Evolutionary conservation across 2,113 vertebrate species (phyloP), one percentile per base, ranked within the genome.

Genomic region (Phodopus roborovskii): DNA sequence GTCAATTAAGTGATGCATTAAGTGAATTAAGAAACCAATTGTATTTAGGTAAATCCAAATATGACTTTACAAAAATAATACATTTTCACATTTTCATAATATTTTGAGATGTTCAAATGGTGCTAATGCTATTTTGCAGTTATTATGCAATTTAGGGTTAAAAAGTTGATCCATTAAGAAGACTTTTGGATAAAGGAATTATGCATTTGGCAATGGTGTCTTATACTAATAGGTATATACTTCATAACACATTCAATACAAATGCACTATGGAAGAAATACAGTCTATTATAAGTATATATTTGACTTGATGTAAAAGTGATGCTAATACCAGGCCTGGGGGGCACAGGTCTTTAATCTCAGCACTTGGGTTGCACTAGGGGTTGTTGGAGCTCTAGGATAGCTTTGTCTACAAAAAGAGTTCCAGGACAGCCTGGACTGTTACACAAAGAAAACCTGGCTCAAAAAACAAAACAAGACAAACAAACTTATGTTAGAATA

Each of bases 81-180:
- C 1, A 58, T 7, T 1, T n/a, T 92, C 39, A 45, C 9, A 96
- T 68, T 93, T 92, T 93, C 10, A 90, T 86, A 92, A 91, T 68
- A 60, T 84, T 90, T 71, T 62, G 74, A 84, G 17, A 48, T 12
- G 70, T 94, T 83, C 73, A 96, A 95, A 73, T 15, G 36, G 84
- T 4, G 11, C 16, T 48, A 92, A 71, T 8, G 60, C 60, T 45
- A 28, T 8, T 84, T 68, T 82, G 39, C 13, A 92, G 48, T 5
- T 53, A 85, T 71, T 62, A 88, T 53, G 28, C 36, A 60, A 85
- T 85, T 62, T 94, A 45, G 64, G 71, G 90, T 91, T 66, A 94
- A 95, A 95, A 88, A 78, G 94, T 9, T 58, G 62, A 95, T 96
- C 93, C 26, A 94, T 74, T 56, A 94, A 83, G 5, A 83, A 75